Percentiles rank a stretch among this genome's conserved stretches.
These are phyloP conservation scores for Mimachlamys varia DNA, from an alignment of 2,888 invertebrate genomes.

Conservation along the genomic window DNA sequence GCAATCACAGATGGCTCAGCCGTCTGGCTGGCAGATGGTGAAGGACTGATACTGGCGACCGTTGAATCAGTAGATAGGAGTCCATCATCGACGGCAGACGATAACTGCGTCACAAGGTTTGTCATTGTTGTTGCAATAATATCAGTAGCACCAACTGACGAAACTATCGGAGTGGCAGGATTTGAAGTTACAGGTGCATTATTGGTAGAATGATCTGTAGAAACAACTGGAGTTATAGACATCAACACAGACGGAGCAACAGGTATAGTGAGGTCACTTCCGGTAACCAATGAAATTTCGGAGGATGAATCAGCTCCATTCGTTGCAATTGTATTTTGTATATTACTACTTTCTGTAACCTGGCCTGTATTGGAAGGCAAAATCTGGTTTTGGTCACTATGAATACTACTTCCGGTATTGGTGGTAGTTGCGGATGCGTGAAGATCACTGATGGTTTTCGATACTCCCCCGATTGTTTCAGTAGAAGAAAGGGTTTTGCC, in stretches of 20 bases:
- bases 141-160: too few species aligned
- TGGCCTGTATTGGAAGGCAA: neutral
- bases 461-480: neutral
- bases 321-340: neutral
- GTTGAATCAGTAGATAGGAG: neutral
- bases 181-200: too few species aligned
- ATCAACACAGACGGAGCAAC: neutral
- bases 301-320: neutral
- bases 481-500: neutral
- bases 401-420: neutral
- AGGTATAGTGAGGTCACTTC: neutral
- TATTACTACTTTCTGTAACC: neutral
- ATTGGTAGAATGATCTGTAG: neutral
- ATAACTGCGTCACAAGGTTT: neutral
- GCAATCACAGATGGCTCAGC: neutral
- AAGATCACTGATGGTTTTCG: neutral
- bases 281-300: neutral
- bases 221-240: neutral
- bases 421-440: neutral
- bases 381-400: neutral
- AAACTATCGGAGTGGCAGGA: too few species aligned
- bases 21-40: neutral
- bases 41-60: neutral
- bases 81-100: neutral
- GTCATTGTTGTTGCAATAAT: too few species aligned